Evolutionary conservation across 2,113 vertebrate genomes (phyloP).

Genomic region (Numida meleagris): DNA sequence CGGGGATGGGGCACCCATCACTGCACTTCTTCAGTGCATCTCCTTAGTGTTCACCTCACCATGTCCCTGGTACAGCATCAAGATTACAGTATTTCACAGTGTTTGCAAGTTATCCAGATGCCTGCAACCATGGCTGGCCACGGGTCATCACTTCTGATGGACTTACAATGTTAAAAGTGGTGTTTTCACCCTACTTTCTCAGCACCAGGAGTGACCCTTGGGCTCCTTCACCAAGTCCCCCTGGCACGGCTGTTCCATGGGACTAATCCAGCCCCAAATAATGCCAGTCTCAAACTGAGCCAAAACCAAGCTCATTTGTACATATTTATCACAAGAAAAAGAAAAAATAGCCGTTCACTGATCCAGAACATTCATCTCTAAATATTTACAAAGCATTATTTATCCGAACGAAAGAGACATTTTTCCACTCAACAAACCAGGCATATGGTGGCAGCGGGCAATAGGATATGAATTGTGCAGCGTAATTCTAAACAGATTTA

Average conservation of each 20-base stretch:
- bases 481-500: constrained; percentile 74
- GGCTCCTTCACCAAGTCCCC: background rate
- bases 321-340: constrained; percentile 47
- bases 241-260: background rate
- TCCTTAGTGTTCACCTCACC: background rate
- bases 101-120: background rate
- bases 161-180: background rate
- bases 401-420: constrained; percentile 69
- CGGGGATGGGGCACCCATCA: background rate
- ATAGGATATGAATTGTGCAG: constrained; percentile 52
- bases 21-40: background rate
- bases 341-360: constrained; percentile 6
- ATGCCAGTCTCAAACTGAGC: background rate
- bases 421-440: constrained; percentile 62
- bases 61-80: background rate
- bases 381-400: constrained; percentile 81
- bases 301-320: constrained; percentile 46
- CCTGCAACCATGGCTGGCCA: background rate
- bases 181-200: background rate
- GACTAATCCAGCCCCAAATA: background rate
- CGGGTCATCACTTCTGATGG: background rate
- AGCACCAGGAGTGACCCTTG: background rate
- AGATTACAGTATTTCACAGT: background rate
- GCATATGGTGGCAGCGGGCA: constrained; percentile 72
- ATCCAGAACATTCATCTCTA: constrained; percentile 74